These are phyloP conservation scores for Lasioglossum lativentre DNA, from an alignment of 2,888 invertebrate species.

Conservation along the genomic window DNA sequence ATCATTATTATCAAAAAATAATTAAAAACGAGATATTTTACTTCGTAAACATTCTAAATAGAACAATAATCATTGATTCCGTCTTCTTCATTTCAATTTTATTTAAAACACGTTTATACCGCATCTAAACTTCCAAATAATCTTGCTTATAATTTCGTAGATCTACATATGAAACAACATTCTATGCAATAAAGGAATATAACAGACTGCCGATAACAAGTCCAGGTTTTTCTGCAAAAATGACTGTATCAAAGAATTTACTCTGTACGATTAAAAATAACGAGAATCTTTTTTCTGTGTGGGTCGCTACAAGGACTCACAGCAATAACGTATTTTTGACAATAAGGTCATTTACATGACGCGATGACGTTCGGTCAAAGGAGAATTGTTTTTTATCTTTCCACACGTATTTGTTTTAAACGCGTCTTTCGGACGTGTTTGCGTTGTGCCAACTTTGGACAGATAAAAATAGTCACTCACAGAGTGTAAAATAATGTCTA, in stretches of 20 bases:
- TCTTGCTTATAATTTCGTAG: not conserved
- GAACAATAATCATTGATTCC: not conserved
- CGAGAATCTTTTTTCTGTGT: slow-evolving; percentile 25
- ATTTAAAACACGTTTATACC: not conserved
- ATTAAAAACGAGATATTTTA: not conserved
- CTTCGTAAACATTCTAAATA: not conserved
- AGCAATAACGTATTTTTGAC: slow-evolving; percentile 53
- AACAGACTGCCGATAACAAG: slow-evolving; percentile 2
- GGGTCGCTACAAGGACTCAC: slow-evolving; percentile 68
- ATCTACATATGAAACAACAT: not conserved
- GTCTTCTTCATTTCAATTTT: not conserved
- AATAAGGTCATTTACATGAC: slow-evolving; percentile 67
- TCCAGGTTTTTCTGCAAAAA: not conserved
- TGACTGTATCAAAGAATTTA: slow-evolving; percentile 9
- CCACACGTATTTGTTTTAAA: slow-evolving; percentile 28
- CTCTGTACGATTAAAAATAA: slow-evolving; percentile 44
- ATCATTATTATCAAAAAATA: slow-evolving; percentile 4
- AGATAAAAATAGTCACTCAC: slow-evolving; percentile 34
- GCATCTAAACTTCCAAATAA: not conserved
- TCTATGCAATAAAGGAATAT: not conserved
- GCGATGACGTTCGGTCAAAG: slow-evolving; percentile 30
- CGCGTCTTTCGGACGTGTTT: slow-evolving; percentile 30
- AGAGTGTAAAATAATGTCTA: slow-evolving; percentile 48
- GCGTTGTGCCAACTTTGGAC: slow-evolving; percentile 57
- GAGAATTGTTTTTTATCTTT: slow-evolving; percentile 30